A percentile compares a stretch with the other conserved stretches of the same genome.
phyloP scores from a whole-genome alignment of 2,113 vertebrate genomes.

The Upupa epops region DNA sequence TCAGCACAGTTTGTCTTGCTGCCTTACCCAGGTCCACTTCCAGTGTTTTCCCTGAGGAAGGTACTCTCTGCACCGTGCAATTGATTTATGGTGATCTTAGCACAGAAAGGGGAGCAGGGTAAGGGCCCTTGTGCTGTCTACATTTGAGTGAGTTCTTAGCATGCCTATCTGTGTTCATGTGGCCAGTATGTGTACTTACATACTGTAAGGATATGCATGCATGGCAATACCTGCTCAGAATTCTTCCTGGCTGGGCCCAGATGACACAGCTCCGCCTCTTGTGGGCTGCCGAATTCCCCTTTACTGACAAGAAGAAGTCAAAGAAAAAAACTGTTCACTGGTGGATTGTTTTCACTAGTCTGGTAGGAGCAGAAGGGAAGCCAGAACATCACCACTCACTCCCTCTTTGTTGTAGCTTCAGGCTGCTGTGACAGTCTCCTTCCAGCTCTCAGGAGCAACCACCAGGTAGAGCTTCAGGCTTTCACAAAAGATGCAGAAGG shows the following conservation, averaged over 20 bases:
- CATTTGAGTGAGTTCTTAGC: neutral
- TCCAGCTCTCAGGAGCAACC: neutral
- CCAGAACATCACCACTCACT: too few species aligned
- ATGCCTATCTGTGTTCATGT: neutral
- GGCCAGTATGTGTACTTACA: neutral
- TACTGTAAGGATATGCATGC: neutral
- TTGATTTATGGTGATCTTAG: too few species aligned
- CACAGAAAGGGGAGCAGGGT: neutral
- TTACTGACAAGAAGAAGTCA: neutral
- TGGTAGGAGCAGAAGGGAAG: neutral
- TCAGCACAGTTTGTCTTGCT: neutral
- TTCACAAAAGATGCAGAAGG: neutral
- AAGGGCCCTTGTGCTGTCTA: neutral
- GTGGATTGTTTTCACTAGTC: neutral
- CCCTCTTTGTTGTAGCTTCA: too few species aligned
- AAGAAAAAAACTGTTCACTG: neutral
- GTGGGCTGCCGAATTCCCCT: rapidly evolving
- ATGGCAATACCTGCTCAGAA: neutral
- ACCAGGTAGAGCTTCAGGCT: neutral
- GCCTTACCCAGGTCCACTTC: neutral
- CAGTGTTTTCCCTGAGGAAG: neutral
- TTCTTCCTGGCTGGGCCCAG: neutral
- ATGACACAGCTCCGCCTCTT: neutral
- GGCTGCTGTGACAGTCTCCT: rapidly evolving
- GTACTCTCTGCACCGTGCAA: neutral